Evolutionary conservation across 2,888 invertebrate species (phyloP), one percentile per base, ranked within the genome.

Genomic region (Balanococcus diminutus): DNA sequence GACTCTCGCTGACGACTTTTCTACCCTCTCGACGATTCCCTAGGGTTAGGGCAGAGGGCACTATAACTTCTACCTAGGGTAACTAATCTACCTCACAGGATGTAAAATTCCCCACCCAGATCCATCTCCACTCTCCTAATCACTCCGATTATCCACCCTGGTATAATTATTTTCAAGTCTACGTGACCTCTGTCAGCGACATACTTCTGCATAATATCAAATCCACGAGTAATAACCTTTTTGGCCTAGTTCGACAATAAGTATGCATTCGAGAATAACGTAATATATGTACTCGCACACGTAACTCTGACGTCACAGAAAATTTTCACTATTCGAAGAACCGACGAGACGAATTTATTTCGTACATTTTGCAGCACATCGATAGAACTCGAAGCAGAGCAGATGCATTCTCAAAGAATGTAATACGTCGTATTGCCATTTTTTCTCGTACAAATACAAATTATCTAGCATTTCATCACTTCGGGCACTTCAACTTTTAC

Each of bases 161-260:
- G n/a, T n/a, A n/a, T n/a, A n/a, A n/a, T n/a, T n/a, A n/a, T n/a
- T n/a, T n/a, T n/a, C n/a, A n/a, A n/a, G 11, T 8, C 46, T 11
- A 46, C 46, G 16, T 16, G 42, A 42, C 42, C 42, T 42, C 2
- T 42, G 2, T 14, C 11, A 5, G 42, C 14, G 11, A 82, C 67
- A 82, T 72, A 82, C 72, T 51, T 82, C 82, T 31, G 31, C 46
- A 6, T 72, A 82, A 36, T 19, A 16, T 42, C 79, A n/a, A 2
- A n/a, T 42, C n/a, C 28, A 46, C 32, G 81, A 85, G 32, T 81
- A n/a, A 82, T 82, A 82, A 19, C 61, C 61, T 25, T 61, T 61
- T 61, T 61, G 61, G 61, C 61, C 25, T 25, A 61, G 14, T 61
- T 61, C 61, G 25, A 61, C 6, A 9, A 46, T 46, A 46, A 5